phyloP scores from a whole-genome alignment of 1,140 invertebrate genomes.

The Musca vetustissima region DNA sequence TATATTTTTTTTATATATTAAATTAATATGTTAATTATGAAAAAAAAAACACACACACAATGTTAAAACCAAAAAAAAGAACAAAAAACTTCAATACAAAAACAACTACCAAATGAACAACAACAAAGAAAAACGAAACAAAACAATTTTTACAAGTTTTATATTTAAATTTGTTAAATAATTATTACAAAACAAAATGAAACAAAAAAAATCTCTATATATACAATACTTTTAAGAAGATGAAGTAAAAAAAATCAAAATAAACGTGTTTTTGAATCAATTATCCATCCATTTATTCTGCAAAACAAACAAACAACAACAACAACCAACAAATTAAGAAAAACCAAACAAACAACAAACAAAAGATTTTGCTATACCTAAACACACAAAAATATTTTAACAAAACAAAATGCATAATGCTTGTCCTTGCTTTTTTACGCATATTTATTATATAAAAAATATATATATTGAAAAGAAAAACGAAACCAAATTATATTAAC shows the following conservation, averaged over 20 bases:
- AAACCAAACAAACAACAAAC: too few species aligned
- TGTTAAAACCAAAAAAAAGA: too few species aligned
- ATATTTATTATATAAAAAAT: slow-evolving; percentile 12
- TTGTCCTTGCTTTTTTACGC: slow-evolving; percentile 25
- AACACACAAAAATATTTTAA: slow-evolving; percentile 14
- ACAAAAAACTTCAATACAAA: too few species aligned
- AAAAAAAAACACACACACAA: too few species aligned
- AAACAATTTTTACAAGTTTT: slow-evolving; percentile 7
- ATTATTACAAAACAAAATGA: background rate
- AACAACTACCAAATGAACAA: too few species aligned
- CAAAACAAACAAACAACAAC: slow-evolving; percentile 15
- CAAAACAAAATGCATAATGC: slow-evolving; percentile 18
- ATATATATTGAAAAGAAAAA: slow-evolving; percentile 8
- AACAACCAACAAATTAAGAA: slow-evolving; percentile 20
- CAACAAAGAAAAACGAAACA: background rate
- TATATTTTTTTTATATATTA: too few species aligned
- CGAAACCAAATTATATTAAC: slow-evolving; percentile 3
- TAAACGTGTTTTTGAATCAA: slow-evolving; percentile 25
- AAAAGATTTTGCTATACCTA: slow-evolving; percentile 6
- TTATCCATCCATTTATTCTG: slow-evolving; percentile 33
- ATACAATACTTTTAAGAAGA: slow-evolving; percentile 16
- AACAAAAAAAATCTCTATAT: background rate
- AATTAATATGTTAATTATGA: too few species aligned
- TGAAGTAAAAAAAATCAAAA: slow-evolving; percentile 9
- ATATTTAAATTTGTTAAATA: slow-evolving; percentile 1